Evolutionary conservation across 1,140 invertebrate species (phyloP).

Genomic region (Lamellibrachia luymesi): DNA sequence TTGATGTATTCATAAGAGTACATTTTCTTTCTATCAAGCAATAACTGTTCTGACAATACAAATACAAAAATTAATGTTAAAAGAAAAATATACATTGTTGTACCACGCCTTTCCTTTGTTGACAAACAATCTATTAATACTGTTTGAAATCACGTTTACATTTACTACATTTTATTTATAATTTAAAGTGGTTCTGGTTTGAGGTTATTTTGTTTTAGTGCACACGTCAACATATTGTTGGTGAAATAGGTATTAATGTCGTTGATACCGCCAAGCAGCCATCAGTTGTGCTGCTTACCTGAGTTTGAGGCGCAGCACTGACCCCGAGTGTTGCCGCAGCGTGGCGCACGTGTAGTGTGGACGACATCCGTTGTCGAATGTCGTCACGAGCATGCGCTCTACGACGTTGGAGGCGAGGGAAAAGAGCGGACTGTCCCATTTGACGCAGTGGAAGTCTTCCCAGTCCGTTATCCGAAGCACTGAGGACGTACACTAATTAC

Average conservation of each 20-base stretch:
- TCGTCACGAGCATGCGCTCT: slow-evolving; percentile 20
- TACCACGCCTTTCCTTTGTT: no score
- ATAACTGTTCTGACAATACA: neutral
- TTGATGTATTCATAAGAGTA: neutral
- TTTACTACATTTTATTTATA: no score
- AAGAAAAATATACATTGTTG: no score
- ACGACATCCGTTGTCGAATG: slow-evolving; percentile 24
- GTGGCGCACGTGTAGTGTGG: slow-evolving; percentile 25
- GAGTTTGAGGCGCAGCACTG: slow-evolving; percentile 18
- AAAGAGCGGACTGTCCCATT: slow-evolving; percentile 14
- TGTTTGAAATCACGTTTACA: no score
- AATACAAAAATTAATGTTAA: no score
- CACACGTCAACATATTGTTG: no score
- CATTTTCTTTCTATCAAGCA: neutral
- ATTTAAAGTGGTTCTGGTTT: no score
- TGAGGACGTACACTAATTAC: neutral
- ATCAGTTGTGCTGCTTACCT: neutral
- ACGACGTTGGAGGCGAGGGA: neutral
- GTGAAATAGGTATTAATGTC: no score
- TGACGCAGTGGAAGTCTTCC: slow-evolving; percentile 20
- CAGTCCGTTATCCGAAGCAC: neutral
- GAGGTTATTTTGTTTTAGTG: no score
- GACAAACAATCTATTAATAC: no score
- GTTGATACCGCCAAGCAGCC: no score
- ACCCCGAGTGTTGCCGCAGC: slow-evolving; percentile 11